phyloP scores from a whole-genome alignment of 2,797 vertebrate genomes.

The Coreius guichenoti region DNA sequence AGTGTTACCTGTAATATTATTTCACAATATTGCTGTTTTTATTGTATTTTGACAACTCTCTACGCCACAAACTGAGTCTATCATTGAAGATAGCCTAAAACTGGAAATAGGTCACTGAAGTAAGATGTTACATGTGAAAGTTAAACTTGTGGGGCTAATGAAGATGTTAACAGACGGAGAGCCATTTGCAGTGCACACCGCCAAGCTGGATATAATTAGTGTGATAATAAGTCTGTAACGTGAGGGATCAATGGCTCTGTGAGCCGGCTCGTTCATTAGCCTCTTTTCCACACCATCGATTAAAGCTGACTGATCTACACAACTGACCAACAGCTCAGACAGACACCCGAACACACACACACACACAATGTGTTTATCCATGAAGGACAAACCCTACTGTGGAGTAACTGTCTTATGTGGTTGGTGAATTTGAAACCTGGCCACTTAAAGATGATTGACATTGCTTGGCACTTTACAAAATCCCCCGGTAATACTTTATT shows the following conservation, averaged over 20 bases:
- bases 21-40: neutral
- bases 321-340: slow-evolving; percentile 30
- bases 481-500: too few species aligned
- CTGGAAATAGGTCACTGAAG: neutral
- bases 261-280: slow-evolving; percentile 31
- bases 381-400: neutral
- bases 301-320: slow-evolving; percentile 12
- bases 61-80: neutral
- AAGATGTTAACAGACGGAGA: slow-evolving; percentile 37
- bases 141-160: slow-evolving; percentile 10
- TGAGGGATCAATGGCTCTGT: slow-evolving; percentile 39
- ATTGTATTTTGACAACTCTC: neutral
- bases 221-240: slow-evolving; percentile 34
- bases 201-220: slow-evolving; percentile 53
- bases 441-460: neutral
- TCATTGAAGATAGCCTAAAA: neutral
- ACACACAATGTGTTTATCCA: neutral
- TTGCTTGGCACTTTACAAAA: too few species aligned
- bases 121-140: slow-evolving; percentile 26
- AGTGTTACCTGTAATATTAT: neutral
- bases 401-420: neutral
- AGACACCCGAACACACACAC: neutral
- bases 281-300: slow-evolving; percentile 37
- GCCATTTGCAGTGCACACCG: slow-evolving; percentile 22
- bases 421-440: neutral